Evolutionary conservation across 2,888 invertebrate genomes (phyloP), one percentile per base, ranked within the genome.

Genomic region (Lottia scabra): DNA sequence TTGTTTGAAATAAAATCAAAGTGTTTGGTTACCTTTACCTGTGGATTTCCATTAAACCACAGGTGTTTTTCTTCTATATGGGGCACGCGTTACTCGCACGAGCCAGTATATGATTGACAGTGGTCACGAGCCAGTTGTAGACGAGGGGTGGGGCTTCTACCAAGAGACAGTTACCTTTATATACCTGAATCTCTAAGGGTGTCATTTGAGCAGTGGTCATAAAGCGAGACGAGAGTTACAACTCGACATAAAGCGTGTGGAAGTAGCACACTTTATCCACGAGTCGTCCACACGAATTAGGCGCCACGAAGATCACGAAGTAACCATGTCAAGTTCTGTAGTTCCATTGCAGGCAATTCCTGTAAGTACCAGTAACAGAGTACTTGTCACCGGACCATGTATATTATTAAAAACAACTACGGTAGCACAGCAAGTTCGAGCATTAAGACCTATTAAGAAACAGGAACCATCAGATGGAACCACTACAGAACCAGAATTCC

Each of bases 401-500:
- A 71, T 74, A 63, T 45, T 74, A 26, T 56, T 74, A 16, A 71
- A 71, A 63, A 68, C 74, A 8, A 65, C 72, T 19, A 64, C 72
- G n/a, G 71, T 68, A 27, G 71, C 71, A 30, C 74, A 74, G 10
- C 68, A 74, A 13, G 72, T 74, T 27, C 76, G 74, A 66, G 66
- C 67, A 5, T 63, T 67, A 27, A 63, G 73, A 27, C 74, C 70
- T 45, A 48, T 65, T 15, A 56, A 65, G 62, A 69, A 70, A 44
- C 67, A 68, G 45, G 62, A 67, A 16, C 44, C 67, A 12, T 63
- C 65, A 16, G 69, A 68, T 38, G 43, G 38, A 26, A 56, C 15
- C n/a, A 71, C 71, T 1, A 74, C 76, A 15, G 77, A 80, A 64
- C 74, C 76, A 12, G 80, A 81, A 65, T 76, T 79, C 43, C 70